Conservation (phyloP, 2,113 vertebrate genomes). For the Cottus gobio region DNA sequence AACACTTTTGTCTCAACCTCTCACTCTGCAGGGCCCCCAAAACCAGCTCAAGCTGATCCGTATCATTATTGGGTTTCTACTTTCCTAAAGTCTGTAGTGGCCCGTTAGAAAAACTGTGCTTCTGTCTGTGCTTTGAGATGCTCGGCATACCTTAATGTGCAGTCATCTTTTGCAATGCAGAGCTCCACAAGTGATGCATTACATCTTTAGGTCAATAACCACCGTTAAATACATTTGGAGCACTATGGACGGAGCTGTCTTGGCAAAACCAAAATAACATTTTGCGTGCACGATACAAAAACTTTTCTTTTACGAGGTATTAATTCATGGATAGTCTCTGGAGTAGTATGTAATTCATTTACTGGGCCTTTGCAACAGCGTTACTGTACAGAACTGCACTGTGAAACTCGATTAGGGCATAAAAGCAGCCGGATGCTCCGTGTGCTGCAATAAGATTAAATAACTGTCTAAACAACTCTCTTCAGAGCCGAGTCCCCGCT, state of each 20-base stretch:
- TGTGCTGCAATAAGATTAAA: constrained; percentile 51
- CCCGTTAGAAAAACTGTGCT: neutral
- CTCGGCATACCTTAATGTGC: neutral
- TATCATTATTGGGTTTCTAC: neutral
- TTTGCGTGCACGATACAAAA: constrained; percentile 1
- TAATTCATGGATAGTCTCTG: constrained; percentile 42
- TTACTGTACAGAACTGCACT: constrained; percentile 47
- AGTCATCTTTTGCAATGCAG: neutral
- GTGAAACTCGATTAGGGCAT: constrained; percentile 62
- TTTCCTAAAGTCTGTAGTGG: neutral
- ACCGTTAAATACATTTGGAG: constrained; percentile 14
- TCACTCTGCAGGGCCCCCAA: neutral
- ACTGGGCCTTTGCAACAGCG: constrained; percentile 30
- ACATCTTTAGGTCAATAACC: constrained; percentile 14
- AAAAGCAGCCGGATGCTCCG: constrained; percentile 51
- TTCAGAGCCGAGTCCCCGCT: constrained; percentile 11
- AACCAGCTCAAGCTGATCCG: neutral
- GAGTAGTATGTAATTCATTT: constrained; percentile 62
- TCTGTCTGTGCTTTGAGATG: neutral
- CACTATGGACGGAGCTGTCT: neutral
- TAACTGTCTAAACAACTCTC: constrained; percentile 45
- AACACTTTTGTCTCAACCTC: neutral
- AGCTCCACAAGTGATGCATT: neutral
- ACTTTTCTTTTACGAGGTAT: constrained; percentile 28
- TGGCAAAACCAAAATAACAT: constrained; percentile 49